Evolutionary conservation across 2,797 vertebrate species (phyloP), one percentile per base, ranked within the genome.

Genomic region (Oophaga sylvatica): DNA sequence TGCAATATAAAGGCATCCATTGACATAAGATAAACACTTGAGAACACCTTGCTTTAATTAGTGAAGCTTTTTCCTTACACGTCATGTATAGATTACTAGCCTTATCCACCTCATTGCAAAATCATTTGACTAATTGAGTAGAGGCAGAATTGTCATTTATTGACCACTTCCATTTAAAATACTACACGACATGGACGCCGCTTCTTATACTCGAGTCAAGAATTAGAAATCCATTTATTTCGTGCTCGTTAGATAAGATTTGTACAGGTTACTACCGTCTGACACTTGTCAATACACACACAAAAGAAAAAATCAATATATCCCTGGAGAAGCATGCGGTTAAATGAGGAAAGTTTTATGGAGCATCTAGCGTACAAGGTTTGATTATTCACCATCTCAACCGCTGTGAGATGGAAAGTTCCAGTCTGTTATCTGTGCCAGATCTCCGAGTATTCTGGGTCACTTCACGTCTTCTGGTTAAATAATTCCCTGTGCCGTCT

Each of bases 321-420:
- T 85, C 10, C 57, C 16, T 20, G 20, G 70, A 63, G 59, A 84
- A 45, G 19, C 70, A 31, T 77, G 71, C 56, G 2, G 29, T 22
- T 63, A 48, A 63, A 62, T 10, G 35, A 77, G 83, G 45, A 75
- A 83, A 76, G 71, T 59, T 26, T 31, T 84, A 62, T 76, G 15
- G 71, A 77, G 71, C 82, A 45, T 31, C 31, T 29, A n/a, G 45
- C 73, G 20, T 15, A 77, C 83, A 84, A 76, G 71, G 70, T 48
- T 77, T 67, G 35, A 48, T 56, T 78, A 78, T 85, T 78, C 70
- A 15, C 45, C 90, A 82, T 79, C 29, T 20, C 53, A 0, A 22
- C n/a, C 15, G 10, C 48, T 91, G 91, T 71, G 92, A 93, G 95
- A 95, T 98, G 97, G 98, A 99, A 99, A 99, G 95, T 98, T 97